phyloP scores from a whole-genome alignment of 2,113 vertebrate genomes.

The Gavialis gangeticus region DNA sequence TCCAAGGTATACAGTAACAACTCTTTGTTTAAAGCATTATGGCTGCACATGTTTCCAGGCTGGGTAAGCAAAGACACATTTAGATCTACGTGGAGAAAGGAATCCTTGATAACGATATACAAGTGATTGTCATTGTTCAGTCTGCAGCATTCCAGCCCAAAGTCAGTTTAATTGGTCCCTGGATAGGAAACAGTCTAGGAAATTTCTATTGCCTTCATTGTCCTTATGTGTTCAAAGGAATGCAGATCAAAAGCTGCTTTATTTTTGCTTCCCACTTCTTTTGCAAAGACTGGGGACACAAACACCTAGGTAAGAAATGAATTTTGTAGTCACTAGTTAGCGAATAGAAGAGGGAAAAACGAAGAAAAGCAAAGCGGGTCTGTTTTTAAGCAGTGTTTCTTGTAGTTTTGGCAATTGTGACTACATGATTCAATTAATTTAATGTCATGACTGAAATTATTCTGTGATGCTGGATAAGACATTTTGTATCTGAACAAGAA shows the following conservation, averaged over 20 bases:
- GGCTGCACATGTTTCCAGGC: background rate
- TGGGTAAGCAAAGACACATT: background rate
- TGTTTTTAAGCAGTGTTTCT: background rate
- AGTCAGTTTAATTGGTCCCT: background rate
- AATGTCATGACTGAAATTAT: background rate
- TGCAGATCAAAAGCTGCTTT: background rate
- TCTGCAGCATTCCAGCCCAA: background rate
- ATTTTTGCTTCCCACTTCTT: background rate
- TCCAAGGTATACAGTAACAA: rapidly evolving
- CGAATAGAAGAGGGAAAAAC: background rate
- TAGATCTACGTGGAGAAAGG: background rate
- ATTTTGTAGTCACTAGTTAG: background rate
- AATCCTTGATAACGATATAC: background rate
- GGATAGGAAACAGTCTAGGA: background rate
- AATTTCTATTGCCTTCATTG: background rate
- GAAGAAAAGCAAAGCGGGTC: background rate
- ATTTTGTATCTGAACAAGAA: background rate
- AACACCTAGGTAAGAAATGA: background rate
- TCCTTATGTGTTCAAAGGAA: background rate
- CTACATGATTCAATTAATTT: background rate
- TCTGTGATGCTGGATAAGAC: background rate
- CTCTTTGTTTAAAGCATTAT: background rate
- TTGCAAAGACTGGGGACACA: background rate
- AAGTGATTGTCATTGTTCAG: background rate
- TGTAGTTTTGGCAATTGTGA: background rate